Evolutionary conservation across 2,113 vertebrate species (phyloP).

Genomic region (Rallus limicola): DNA sequence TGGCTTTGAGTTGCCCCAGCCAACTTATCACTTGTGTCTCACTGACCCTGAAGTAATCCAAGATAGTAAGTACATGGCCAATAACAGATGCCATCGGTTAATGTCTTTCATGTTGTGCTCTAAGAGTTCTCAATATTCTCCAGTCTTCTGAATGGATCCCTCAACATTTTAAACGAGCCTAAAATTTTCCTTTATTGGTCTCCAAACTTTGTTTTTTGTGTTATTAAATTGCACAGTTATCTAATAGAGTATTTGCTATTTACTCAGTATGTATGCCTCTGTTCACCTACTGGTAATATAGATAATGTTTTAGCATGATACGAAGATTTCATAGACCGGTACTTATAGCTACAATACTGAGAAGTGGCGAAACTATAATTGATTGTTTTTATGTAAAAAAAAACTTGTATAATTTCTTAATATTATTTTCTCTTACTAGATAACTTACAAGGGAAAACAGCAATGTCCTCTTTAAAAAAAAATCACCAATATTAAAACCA

Average conservation of each 20-base stretch:
- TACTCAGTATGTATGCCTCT: neutral
- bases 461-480: neutral
- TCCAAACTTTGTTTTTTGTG: neutral
- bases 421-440: neutral
- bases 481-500: neutral
- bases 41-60: constrained; percentile 38
- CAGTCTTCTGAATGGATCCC: neutral
- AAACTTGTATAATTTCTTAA: neutral
- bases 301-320: neutral
- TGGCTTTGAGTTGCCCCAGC: neutral
- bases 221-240: neutral
- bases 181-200: neutral
- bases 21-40: constrained; percentile 20
- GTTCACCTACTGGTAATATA: neutral
- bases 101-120: neutral
- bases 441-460: neutral
- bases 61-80: neutral
- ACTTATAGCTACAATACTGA: neutral
- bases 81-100: neutral
- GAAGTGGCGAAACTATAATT: neutral
- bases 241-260: neutral
- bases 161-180: neutral
- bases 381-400: neutral
- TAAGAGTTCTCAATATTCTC: neutral
- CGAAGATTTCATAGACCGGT: neutral